phyloP scores from a whole-genome alignment of 2,888 invertebrate species.

The Scaptomyza parva region DNA sequence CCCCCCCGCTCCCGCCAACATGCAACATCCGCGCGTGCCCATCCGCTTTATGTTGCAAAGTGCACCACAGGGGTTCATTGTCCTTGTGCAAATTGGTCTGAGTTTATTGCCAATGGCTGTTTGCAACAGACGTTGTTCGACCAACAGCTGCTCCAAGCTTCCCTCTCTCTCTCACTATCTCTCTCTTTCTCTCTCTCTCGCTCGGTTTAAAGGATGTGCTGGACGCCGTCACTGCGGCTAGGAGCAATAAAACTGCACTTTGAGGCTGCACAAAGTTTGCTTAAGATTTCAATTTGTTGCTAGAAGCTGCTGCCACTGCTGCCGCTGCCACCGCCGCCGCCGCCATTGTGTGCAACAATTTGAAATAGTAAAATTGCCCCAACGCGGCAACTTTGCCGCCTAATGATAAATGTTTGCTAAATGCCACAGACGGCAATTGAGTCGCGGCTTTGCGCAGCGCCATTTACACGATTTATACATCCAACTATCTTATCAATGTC shows the following conservation, averaged over 20 bases:
- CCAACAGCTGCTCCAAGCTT: conserved; percentile 46
- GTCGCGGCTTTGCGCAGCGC: conserved; percentile 23
- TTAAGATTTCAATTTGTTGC: conserved; percentile 79
- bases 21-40: conserved; percentile 35
- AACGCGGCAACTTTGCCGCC: conserved; percentile 55
- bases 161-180: conserved; percentile 1
- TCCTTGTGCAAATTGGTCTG: conserved; percentile 79
- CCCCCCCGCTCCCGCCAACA: neutral
- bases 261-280: conserved; percentile 72
- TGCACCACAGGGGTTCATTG: conserved; percentile 80
- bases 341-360: conserved; percentile 68
- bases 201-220: conserved; percentile 8
- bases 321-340: neutral
- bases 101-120: conserved; percentile 74
- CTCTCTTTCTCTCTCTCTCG: neutral
- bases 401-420: conserved; percentile 73
- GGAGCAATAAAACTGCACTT: conserved; percentile 73
- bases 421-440: conserved; percentile 63
- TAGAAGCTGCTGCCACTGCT: conserved; percentile 18
- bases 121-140: conserved; percentile 52
- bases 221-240: conserved; percentile 17
- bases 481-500: conserved; percentile 60
- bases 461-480: conserved; percentile 61
- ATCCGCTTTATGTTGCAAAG: conserved; percentile 64
- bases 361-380: conserved; percentile 62